These are phyloP conservation scores for Podotricha telesiphe DNA, from an alignment of 2,888 invertebrate genomes.

Conservation along the genomic window DNA sequence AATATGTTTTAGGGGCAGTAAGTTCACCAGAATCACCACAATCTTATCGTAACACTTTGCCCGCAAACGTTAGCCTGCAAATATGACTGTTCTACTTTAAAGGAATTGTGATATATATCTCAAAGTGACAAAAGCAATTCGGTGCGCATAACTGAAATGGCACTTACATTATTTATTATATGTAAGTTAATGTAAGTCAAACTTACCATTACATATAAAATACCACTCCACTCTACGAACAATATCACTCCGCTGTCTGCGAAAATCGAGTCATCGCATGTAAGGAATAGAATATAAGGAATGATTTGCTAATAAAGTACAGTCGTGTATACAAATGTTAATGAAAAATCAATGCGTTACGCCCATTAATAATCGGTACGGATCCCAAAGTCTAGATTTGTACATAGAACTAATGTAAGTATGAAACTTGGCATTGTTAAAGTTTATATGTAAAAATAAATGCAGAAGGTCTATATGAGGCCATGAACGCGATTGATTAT, in stretches of 20 bases:
- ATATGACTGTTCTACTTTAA: slow-evolving; percentile 6
- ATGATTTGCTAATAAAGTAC: neutral
- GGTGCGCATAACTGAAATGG: neutral
- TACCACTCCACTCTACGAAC: neutral
- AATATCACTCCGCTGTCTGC: neutral
- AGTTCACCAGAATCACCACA: neutral
- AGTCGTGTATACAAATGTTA: neutral
- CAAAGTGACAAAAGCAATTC: neutral
- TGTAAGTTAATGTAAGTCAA: neutral
- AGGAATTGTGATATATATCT: neutral
- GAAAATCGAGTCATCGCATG: neutral
- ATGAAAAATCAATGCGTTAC: neutral
- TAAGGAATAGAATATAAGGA: neutral
- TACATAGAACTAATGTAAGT: too few relatives aligned
- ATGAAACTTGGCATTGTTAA: neutral
- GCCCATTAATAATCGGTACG: neutral
- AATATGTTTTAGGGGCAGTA: neutral
- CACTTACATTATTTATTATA: neutral
- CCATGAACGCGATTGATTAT: too few relatives aligned
- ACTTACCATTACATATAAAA: neutral
- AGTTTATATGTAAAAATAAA: neutral
- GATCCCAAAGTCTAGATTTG: too few relatives aligned
- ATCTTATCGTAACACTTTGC: neutral
- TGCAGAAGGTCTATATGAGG: neutral
- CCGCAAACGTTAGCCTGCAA: neutral